Conservation (phyloP, 2,113 vertebrate species). For the Myxocyprinus asiaticus region DNA sequence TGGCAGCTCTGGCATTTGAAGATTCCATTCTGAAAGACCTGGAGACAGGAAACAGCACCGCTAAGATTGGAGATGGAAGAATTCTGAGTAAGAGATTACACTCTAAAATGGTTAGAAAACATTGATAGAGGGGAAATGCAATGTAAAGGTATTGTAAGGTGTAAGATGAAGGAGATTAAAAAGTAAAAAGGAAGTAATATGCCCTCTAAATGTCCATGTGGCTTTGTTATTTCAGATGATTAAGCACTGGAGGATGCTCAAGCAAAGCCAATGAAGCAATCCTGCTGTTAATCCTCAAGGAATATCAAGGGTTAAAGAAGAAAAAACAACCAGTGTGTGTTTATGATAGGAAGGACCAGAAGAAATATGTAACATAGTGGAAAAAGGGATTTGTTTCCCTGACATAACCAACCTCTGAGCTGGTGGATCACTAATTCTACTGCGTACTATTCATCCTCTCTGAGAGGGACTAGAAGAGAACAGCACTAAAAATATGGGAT, state of each 20-base stretch:
- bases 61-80: slow-evolving; percentile 55
- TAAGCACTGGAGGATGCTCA: slow-evolving; percentile 32
- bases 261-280: slow-evolving; percentile 46
- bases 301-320: too few species aligned
- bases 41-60: slow-evolving; percentile 60
- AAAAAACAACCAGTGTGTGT: too few species aligned
- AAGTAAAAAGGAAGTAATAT: too few species aligned
- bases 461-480: not conserved
- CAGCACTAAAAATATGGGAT: not conserved
- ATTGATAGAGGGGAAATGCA: not conserved
- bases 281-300: slow-evolving; percentile 62
- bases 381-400: not conserved
- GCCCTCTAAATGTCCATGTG: not conserved
- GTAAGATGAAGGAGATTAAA: not conserved
- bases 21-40: slow-evolving; percentile 77
- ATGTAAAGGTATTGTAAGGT: not conserved
- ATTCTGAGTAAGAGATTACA: slow-evolving; percentile 60
- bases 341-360: too few species aligned
- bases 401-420: slow-evolving; percentile 4
- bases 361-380: not conserved
- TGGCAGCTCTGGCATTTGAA: slow-evolving; percentile 87
- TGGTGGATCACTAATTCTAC: slow-evolving; percentile 4
- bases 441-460: not conserved
- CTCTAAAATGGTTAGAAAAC: not conserved
- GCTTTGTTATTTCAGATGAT: slow-evolving; percentile 28